These are phyloP conservation scores for Setophaga petechia DNA, from an alignment of 2,113 vertebrate genomes.

Conservation along the genomic window DNA sequence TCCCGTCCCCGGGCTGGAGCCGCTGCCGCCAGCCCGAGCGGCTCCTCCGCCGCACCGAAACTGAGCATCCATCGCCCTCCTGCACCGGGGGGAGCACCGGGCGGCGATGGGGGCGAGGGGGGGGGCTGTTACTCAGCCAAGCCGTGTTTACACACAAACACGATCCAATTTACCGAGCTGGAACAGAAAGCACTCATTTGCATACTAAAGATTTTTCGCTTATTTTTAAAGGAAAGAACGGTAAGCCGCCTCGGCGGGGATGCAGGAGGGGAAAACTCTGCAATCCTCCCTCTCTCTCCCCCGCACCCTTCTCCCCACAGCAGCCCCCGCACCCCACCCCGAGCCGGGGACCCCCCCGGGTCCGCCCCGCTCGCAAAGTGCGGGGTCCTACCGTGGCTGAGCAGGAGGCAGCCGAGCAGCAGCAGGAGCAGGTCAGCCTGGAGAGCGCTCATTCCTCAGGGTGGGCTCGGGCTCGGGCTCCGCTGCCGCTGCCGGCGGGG, in stretches of 20 bases:
- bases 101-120: background rate
- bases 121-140: background rate
- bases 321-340: background rate
- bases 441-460: slow-evolving; percentile 73
- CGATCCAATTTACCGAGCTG: slow-evolving; percentile 25
- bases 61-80: background rate
- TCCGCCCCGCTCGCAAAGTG: slow-evolving; percentile 44
- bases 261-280: background rate
- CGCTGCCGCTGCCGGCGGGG: background rate
- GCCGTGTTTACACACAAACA: background rate
- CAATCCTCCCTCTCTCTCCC: background rate
- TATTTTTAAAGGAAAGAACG: background rate
- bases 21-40: background rate
- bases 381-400: slow-evolving; percentile 76
- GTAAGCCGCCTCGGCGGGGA: background rate
- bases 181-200: slow-evolving; percentile 52
- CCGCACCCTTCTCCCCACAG: background rate
- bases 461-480: slow-evolving; percentile 26
- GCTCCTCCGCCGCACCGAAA: background rate
- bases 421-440: slow-evolving; percentile 72
- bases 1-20: background rate
- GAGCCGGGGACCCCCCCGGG: background rate
- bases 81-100: background rate
- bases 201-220: slow-evolving; percentile 8
- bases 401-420: slow-evolving; percentile 69